Conservation (phyloP, 2,888 invertebrate species). For the Eilema depressum region DNA sequence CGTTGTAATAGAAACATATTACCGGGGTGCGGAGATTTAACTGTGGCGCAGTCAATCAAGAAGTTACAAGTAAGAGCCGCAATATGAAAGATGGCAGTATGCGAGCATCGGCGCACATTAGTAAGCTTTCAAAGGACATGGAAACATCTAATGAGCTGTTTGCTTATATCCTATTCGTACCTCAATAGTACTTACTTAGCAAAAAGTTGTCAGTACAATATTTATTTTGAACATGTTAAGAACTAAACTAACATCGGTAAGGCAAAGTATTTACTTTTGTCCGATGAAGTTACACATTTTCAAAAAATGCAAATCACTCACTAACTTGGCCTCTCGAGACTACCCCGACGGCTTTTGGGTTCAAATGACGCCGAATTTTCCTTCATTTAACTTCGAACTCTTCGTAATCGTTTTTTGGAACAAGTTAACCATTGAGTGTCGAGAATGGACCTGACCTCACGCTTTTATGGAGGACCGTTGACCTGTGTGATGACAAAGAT, state of each 20-base stretch:
- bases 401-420: background rate
- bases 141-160: too few relatives aligned
- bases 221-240: background rate
- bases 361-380: background rate
- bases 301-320: constrained; percentile 2
- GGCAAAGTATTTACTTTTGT: background rate
- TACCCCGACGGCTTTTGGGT: background rate
- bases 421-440: background rate
- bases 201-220: background rate
- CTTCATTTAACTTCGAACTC: background rate
- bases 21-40: background rate
- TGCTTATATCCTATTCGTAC: too few relatives aligned
- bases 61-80: background rate
- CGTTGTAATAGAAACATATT: background rate
- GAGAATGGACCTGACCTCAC: background rate
- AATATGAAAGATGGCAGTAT: too few relatives aligned
- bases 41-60: background rate
- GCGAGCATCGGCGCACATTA: too few relatives aligned
- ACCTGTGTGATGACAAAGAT: constrained; percentile 14
- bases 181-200: background rate
- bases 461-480: constrained; percentile 9
- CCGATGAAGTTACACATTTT: background rate
- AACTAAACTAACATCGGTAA: background rate
- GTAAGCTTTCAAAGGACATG: background rate
- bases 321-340: background rate